phyloP scores from a whole-genome alignment of 2,888 invertebrate genomes.

The Melieria omissa region DNA sequence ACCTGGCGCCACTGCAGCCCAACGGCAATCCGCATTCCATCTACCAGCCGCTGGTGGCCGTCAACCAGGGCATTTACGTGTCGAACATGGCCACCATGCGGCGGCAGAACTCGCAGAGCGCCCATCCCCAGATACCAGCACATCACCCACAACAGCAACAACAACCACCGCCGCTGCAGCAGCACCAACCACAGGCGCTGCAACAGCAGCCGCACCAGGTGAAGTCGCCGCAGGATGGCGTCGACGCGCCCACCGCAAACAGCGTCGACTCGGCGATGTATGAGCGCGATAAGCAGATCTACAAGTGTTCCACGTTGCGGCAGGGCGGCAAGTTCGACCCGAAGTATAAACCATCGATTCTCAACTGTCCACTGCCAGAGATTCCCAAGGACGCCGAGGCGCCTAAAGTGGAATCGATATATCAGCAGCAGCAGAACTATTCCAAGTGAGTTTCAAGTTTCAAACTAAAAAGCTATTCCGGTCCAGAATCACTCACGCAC shows the following conservation, averaged over 20 bases:
- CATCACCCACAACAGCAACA: slow-evolving; percentile 52
- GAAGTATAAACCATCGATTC: slow-evolving; percentile 67
- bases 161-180: slow-evolving; percentile 50
- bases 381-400: slow-evolving; percentile 67
- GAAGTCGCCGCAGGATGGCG: slow-evolving; percentile 54
- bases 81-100: slow-evolving; percentile 65
- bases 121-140: slow-evolving; percentile 57
- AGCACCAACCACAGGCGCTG: slow-evolving; percentile 47
- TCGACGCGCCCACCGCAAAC: slow-evolving; percentile 58
- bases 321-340: slow-evolving; percentile 67
- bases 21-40: slow-evolving; percentile 64
- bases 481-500: neutral
- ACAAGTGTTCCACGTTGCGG: slow-evolving; percentile 66
- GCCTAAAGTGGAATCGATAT: slow-evolving; percentile 60
- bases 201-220: slow-evolving; percentile 45
- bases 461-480: neutral
- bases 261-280: slow-evolving; percentile 64
- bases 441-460: slow-evolving; percentile 60
- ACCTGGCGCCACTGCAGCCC: slow-evolving; percentile 56
- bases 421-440: slow-evolving; percentile 58
- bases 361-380: slow-evolving; percentile 67
- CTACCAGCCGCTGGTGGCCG: slow-evolving; percentile 62
- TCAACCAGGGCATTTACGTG: slow-evolving; percentile 61
- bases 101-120: slow-evolving; percentile 60
- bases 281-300: slow-evolving; percentile 67